phyloP scores from a whole-genome alignment of 2,888 invertebrate genomes.

The Odontothrips loti region DNA sequence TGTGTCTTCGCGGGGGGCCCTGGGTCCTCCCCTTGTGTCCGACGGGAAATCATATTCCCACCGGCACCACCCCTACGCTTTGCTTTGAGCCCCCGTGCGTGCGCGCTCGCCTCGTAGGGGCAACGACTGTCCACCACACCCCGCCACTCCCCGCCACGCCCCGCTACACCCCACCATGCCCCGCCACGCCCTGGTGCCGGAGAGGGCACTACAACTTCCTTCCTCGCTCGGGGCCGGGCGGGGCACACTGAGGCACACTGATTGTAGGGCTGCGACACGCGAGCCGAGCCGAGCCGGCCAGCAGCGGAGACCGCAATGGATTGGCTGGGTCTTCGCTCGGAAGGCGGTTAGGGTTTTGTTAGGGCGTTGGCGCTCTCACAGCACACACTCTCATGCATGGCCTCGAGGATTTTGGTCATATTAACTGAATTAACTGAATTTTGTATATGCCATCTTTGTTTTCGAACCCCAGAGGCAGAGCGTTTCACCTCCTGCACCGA shows the following conservation, averaged over 20 bases:
- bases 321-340: background rate
- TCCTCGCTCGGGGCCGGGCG: slow-evolving; percentile 5
- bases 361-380: background rate
- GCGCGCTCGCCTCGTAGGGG: background rate
- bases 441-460: no score
- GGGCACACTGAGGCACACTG: background rate
- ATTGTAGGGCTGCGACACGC: background rate
- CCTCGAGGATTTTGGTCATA: no score
- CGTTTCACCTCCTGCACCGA: no score
- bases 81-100: background rate
- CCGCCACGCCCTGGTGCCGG: background rate
- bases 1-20: background rate
- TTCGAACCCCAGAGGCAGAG: no score
- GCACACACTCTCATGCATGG: no score
- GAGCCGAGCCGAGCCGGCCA: background rate
- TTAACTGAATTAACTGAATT: no score
- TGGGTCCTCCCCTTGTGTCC: background rate
- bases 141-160: background rate
- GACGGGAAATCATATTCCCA: no score
- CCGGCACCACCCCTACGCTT: background rate
- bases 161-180: background rate
- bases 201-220: slow-evolving; percentile 22
- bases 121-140: background rate
- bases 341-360: background rate
- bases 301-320: background rate